Evolutionary conservation across 2,888 invertebrate species (phyloP).

Genomic region (Agrotis clavis): DNA sequence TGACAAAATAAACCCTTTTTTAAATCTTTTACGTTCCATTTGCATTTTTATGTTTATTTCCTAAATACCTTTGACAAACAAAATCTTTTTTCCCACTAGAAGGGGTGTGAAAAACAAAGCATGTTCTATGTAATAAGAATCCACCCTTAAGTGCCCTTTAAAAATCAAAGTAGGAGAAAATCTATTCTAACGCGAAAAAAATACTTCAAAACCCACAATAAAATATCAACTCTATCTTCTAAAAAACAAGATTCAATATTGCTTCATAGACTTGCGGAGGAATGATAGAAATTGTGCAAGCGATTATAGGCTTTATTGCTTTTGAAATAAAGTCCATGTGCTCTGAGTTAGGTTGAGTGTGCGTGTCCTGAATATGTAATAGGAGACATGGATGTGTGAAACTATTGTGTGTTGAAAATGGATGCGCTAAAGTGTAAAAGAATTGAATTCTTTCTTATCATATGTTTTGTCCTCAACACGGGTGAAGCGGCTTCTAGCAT

Average conservation of each 20-base stretch:
- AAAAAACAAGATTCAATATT: conserved; percentile 42
- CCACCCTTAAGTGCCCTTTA: conserved; percentile 59
- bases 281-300: conserved; percentile 28
- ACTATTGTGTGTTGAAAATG: conserved; percentile 17
- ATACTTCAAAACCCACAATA: conserved; percentile 25
- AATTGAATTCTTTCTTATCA: not conserved
- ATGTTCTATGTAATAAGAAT: conserved; percentile 49
- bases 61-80: conserved; percentile 28
- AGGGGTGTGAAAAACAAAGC: conserved; percentile 50
- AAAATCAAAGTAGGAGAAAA: conserved; percentile 64
- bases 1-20: not conserved
- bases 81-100: conserved; percentile 29
- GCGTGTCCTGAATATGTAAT: conserved; percentile 76
- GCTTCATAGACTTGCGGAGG: conserved; percentile 6
- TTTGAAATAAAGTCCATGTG: conserved; percentile 4
- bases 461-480: no score
- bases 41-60: not conserved
- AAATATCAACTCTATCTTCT: conserved; percentile 52
- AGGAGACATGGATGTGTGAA: conserved; percentile 58
- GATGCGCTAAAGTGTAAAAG: conserved; percentile 11
- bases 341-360: conserved; percentile 34
- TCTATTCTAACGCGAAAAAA: conserved; percentile 49
- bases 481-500: no score
- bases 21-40: not conserved
- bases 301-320: conserved; percentile 46